A percentile compares a stretch with the other conserved stretches of the same genome.
Conservation (phyloP, 1,140 invertebrate species). For the Limonius californicus region DNA sequence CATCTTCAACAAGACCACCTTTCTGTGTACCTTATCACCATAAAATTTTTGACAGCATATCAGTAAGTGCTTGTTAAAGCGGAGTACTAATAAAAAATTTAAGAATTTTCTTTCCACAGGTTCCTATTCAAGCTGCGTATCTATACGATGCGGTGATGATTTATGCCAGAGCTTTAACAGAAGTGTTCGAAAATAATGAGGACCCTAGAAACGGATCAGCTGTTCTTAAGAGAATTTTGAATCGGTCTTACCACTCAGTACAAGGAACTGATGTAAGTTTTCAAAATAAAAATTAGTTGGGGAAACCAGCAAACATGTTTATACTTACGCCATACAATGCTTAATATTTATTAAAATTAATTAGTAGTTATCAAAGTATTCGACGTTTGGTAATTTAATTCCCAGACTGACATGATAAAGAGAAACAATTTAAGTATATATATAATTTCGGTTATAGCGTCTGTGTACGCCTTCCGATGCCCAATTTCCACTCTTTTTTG, state of each 20-base stretch:
- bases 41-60: constrained; percentile 62
- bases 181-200: constrained; percentile 61
- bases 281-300: no score
- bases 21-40: constrained; percentile 73
- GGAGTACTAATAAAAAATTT: background rate
- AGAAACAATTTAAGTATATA: no score
- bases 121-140: constrained; percentile 80
- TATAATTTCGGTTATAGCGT: no score
- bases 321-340: no score
- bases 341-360: no score
- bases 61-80: constrained; percentile 49
- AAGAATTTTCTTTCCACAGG: constrained; percentile 50
- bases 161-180: constrained; percentile 75
- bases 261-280: constrained; percentile 72
- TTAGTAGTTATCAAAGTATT: no score
- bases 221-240: constrained; percentile 66
- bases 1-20: constrained; percentile 61
- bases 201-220: constrained; percentile 69
- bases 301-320: no score
- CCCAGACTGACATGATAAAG: no score
- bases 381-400: no score
- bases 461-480: no score
- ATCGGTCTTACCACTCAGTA: constrained; percentile 70
- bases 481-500: no score
- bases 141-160: constrained; percentile 85